phyloP scores from a whole-genome alignment of 1,140 invertebrate genomes.

The Trigoniulus corallinus region DNA sequence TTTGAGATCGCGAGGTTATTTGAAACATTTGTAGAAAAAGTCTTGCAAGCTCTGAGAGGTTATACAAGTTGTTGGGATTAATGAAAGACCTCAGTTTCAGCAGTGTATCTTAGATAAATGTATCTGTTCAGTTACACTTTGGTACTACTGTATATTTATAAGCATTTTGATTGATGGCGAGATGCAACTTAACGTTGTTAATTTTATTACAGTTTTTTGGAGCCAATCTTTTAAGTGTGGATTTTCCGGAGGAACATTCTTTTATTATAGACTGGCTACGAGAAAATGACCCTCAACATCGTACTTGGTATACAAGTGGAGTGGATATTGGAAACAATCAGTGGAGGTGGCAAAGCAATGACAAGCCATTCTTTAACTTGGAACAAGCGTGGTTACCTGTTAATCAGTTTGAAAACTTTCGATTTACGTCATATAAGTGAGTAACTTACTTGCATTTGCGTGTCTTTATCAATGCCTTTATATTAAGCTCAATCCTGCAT shows the following conservation, averaged over 20 bases:
- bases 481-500: conserved; percentile 4
- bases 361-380: conserved; percentile 50
- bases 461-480: conserved; percentile 4
- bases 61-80: too few species aligned
- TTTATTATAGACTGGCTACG: conserved; percentile 62
- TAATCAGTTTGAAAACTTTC: conserved; percentile 20
- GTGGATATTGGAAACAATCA: conserved; percentile 49
- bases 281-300: conserved; percentile 62
- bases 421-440: conserved; percentile 36
- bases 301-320: conserved; percentile 68
- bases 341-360: conserved; percentile 72
- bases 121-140: not conserved
- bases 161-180: not conserved
- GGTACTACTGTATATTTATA: conserved; percentile 1
- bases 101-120: conserved; percentile 1
- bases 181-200: not conserved
- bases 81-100: too few species aligned
- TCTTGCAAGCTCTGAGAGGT: too few species aligned
- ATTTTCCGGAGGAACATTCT: conserved; percentile 65
- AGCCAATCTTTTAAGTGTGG: conserved; percentile 60
- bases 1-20: too few species aligned
- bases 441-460: conserved; percentile 8
- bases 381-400: conserved; percentile 64
- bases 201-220: conserved; percentile 39
- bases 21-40: too few species aligned